Evolutionary conservation across 2,888 invertebrate genomes (phyloP).

Genomic region (Amorpha juglandis): DNA sequence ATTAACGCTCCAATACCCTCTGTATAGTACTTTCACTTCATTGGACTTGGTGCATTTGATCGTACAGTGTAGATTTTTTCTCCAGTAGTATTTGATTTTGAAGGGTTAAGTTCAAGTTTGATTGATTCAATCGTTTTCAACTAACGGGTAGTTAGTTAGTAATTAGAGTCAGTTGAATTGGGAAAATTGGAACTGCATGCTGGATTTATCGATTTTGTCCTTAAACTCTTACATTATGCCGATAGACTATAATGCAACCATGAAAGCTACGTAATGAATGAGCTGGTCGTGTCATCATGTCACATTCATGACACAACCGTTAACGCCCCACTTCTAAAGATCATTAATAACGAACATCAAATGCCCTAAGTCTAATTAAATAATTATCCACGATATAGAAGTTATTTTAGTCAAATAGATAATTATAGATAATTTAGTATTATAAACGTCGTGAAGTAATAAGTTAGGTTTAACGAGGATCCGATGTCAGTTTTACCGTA

Average conservation of each 20-base stretch:
- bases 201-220: not conserved
- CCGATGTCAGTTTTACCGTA: conserved; percentile 35
- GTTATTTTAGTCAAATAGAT: not conserved
- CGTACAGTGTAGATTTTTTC: not conserved
- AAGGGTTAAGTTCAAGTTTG: no score
- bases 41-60: not conserved
- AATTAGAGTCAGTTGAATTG: no score
- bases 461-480: conserved; percentile 20
- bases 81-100: not conserved
- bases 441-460: not conserved
- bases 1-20: conserved; percentile 18
- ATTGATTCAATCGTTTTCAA: not conserved
- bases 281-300: not conserved
- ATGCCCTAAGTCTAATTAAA: not conserved
- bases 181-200: not conserved
- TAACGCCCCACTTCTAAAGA: not conserved
- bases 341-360: conserved; percentile 6
- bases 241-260: not conserved
- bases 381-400: conserved; percentile 1
- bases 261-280: not conserved
- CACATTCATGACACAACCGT: not conserved
- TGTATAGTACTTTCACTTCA: conserved; percentile 13
- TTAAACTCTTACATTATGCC: not conserved
- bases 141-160: no score
- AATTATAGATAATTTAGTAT: conserved; percentile 9